Evolutionary conservation across 2,888 invertebrate species (phyloP), one percentile per base, ranked within the genome.

Genomic region (Cyaniris semiargus): DNA sequence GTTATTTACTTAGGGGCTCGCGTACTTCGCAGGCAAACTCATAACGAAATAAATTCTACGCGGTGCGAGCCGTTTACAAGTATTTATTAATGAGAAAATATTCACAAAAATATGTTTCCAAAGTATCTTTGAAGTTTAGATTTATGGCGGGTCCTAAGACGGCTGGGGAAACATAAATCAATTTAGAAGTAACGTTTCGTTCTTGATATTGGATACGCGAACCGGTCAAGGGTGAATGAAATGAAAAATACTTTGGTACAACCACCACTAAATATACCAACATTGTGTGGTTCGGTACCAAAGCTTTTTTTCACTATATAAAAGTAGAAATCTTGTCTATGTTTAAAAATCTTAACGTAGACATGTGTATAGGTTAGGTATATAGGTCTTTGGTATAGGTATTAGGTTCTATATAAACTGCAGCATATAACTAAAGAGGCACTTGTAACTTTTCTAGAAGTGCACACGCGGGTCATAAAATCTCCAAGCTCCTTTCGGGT

Each of bases 81-180:
- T 66, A 31, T 31, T 66, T 31, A 66, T 66, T 66, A 31, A 31
- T 66, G 27, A 66, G 15, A 7, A 66, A 66, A 31, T n/a, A n/a
- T 66, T 66, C 2, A 31, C 15, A 66, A 66, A 31, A 66, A 31
- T 31, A 66, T 66, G 18, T 21, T 66, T 66, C 27, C 1, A 27
- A 66, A 31, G 23, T 60, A 60, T 60, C 60, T 60, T 23, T 60
- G 60, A 60, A 23, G 66, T 66, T 66, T 15, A 31, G 66, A 66
- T 66, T 66, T 66, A 66, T 66, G 66, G 66, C 27, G 66, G 27
- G 27, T 60, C 66, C 27, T 66, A 31, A 66, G 27, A 66, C 66
- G 66, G 66, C 27, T 66, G 66, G 66, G 66, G 66, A 31, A 27
- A 66, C 66, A 31, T 31, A 66, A 66, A 66, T 66, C 66, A 66